These are phyloP conservation scores for Drosophila pseudotalamancana DNA, from an alignment of 2,888 invertebrate species.

Conservation along the genomic window DNA sequence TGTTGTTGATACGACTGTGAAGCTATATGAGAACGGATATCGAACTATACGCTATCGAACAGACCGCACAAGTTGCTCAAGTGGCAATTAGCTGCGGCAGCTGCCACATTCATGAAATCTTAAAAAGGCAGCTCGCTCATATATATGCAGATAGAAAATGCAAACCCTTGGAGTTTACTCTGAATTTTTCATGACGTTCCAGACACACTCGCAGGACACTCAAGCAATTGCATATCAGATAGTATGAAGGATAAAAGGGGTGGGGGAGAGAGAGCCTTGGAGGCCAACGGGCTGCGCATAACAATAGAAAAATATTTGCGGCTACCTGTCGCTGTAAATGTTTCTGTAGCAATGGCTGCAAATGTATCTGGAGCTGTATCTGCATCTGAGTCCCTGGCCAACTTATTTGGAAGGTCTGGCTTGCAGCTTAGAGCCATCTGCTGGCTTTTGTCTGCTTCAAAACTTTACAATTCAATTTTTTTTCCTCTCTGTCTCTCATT, in stretches of 20 bases:
- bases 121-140: conserved; percentile 10
- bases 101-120: conserved; percentile 32
- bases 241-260: conserved; percentile 9
- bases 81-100: conserved; percentile 62
- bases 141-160: conserved; percentile 30
- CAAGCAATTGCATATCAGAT: conserved; percentile 48
- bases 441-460: conserved; percentile 59
- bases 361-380: conserved; percentile 14
- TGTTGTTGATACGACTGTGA: conserved; percentile 22
- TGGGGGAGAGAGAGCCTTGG: background rate
- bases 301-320: conserved; percentile 44
- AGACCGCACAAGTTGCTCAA: conserved; percentile 58
- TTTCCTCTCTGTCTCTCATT: conserved; percentile 3
- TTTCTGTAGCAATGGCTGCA: conserved; percentile 34
- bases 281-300: conserved; percentile 5
- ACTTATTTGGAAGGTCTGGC: conserved; percentile 48
- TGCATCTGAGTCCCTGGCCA: conserved; percentile 46
- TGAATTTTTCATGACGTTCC: conserved; percentile 69
- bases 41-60: conserved; percentile 45
- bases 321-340: conserved; percentile 56
- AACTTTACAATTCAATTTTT: conserved; percentile 78
- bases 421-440: conserved; percentile 34
- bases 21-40: conserved; percentile 42
- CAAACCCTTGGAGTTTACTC: conserved; percentile 43
- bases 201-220: conserved; percentile 36